Conservation (phyloP, 2,797 vertebrate species). For the Pristis pectinata region DNA sequence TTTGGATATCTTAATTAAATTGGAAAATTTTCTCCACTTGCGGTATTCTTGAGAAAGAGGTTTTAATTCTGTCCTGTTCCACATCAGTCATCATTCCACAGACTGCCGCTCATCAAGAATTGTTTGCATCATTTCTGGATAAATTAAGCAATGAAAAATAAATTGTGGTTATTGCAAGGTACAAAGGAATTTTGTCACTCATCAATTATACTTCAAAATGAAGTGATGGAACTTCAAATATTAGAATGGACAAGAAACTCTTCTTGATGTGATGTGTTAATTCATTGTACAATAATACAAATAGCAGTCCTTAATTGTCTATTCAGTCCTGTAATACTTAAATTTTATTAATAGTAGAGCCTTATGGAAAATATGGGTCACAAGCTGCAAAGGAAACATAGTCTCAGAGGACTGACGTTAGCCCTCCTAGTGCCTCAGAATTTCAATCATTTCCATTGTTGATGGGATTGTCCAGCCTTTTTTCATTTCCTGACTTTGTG, state of each 20-base stretch:
- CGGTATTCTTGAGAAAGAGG: neutral
- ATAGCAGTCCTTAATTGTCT: neutral
- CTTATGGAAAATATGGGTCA: constrained; percentile 24
- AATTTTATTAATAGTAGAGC: neutral
- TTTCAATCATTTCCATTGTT: constrained; percentile 32
- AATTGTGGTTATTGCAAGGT: neutral
- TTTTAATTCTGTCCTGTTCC: neutral
- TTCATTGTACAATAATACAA: neutral
- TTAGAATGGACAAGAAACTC: neutral
- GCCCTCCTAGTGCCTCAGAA: neutral
- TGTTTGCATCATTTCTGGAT: neutral
- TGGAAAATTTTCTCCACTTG: neutral
- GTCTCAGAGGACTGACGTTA: constrained; percentile 20
- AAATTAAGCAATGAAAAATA: neutral
- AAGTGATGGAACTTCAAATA: constrained; percentile 7
- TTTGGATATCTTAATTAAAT: neutral
- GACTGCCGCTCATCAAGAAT: neutral
- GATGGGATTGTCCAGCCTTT: neutral
- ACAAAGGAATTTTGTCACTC: neutral
- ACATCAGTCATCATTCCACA: neutral
- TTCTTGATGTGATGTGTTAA: neutral
- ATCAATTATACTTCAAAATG: constrained; percentile 14
- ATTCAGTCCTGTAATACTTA: neutral
- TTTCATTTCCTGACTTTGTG: constrained; percentile 38
- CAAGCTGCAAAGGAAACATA: constrained; percentile 32